Evolutionary conservation across 2,797 vertebrate species (phyloP), one percentile per base, ranked within the genome.

Genomic region (Hypotaenidia okinawae): DNA sequence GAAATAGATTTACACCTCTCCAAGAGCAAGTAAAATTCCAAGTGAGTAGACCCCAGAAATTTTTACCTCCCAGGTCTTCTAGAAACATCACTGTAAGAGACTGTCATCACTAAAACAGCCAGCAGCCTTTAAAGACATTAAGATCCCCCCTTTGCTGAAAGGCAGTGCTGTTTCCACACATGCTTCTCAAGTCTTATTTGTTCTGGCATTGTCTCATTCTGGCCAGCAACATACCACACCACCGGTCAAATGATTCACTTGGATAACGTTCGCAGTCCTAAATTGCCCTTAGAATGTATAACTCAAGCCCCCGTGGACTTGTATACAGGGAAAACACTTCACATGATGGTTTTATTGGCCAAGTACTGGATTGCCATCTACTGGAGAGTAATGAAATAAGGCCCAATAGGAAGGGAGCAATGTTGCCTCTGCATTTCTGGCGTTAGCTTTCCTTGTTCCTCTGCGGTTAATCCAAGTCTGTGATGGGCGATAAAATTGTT

Each of bases 321-420:
- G 9, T 37, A 32, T 11, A n/a, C 15, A 52, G 66, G 49, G 16
- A 58, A 75, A 15, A 43, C 16, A 76, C 52, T 79, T 74, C 39
- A 30, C 47, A 28, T 28, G 21, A 43, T 19, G 51, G 13, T 81
- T 87, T 85, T 59, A 67, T 62, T 94, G 76, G 75, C 85, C 90
- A 95, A 89, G 87, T 93, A 30, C 74, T 87, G 92, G 87, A 69
- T 89, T 96, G 95, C 97, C 96, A 97, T 91, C 97, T 97, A 77
- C 95, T 95, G 97, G 96, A 85, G 41, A 95, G 28, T 69, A 72
- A 72, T 84, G 91, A 87, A 93, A 95, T 93, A 55, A 82, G 86
- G 37, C 13, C 33, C 64, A 68, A 9, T 13, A 32, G 45, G 13
- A 30, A 62, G 23, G 58, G 37, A 75, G 11, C 19, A 35, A 17